These are phyloP conservation scores for Pollenia griseotomentosa DNA, from an alignment of 2,888 invertebrate genomes.

Conservation along the genomic window DNA sequence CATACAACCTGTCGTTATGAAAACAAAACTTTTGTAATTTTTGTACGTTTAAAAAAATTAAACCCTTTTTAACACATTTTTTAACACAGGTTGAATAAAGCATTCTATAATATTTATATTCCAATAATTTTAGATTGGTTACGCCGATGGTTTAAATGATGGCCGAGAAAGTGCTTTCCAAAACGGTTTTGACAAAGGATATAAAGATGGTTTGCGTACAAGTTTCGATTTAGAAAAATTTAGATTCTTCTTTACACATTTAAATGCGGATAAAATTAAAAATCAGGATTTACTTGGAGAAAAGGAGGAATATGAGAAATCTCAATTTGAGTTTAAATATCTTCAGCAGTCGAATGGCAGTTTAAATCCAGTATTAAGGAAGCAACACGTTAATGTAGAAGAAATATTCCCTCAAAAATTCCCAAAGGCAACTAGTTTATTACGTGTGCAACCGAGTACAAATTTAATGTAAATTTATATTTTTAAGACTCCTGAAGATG, in stretches of 20 bases:
- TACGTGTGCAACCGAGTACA: constrained; percentile 49
- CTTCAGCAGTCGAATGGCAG: constrained; percentile 70
- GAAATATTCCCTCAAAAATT: constrained; percentile 73
- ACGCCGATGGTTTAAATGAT: constrained; percentile 88
- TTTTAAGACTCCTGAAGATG: not conserved
- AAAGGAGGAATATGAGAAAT: constrained; percentile 58
- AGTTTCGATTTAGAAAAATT: constrained; percentile 86
- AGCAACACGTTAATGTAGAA: constrained; percentile 76
- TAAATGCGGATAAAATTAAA: constrained; percentile 17
- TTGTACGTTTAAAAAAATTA: not conserved
- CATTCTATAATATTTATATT: constrained; percentile 2
- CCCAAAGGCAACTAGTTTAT: constrained; percentile 74
- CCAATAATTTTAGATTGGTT: constrained; percentile 86
- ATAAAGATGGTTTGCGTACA: constrained; percentile 87
- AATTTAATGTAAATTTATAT: constrained; percentile 36
- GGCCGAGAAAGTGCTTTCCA: constrained; percentile 88
- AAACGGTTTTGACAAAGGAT: constrained; percentile 89
- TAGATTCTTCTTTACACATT: constrained; percentile 74
- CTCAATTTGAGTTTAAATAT: constrained; percentile 76
- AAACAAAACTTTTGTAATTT: not conserved
- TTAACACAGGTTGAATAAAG: not conserved
- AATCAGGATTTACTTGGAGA: constrained; percentile 21
- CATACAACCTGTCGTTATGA: no score
- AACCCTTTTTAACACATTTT: not conserved
- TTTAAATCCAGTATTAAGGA: constrained; percentile 71